phyloP scores from a whole-genome alignment of 2,113 vertebrate species.

The Ancistrus triradiatus region DNA sequence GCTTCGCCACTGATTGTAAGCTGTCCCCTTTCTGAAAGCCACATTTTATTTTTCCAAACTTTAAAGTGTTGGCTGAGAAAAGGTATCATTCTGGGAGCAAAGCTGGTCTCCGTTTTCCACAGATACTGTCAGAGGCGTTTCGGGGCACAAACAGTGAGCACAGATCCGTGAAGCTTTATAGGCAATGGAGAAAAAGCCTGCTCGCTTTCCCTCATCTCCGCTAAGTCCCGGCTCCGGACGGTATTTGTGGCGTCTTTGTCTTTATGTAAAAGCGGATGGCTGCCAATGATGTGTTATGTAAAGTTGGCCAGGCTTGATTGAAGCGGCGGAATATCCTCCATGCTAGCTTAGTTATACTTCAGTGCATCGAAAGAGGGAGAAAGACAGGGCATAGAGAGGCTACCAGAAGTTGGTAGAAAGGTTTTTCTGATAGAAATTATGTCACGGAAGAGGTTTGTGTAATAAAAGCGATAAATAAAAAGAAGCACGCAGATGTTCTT shows the following conservation, averaged over 20 bases:
- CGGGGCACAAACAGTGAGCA: slow-evolving; percentile 68
- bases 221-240: slow-evolving; percentile 66
- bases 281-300: slow-evolving; percentile 78
- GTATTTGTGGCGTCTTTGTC: slow-evolving; percentile 72
- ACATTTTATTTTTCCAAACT: slow-evolving; percentile 50
- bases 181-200: slow-evolving; percentile 61
- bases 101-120: slow-evolving; percentile 59
- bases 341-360: slow-evolving; percentile 80
- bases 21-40: slow-evolving; percentile 11
- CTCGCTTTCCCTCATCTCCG: slow-evolving; percentile 62
- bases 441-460: slow-evolving; percentile 55
- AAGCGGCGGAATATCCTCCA: slow-evolving; percentile 74
- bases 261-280: slow-evolving; percentile 76
- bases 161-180: slow-evolving; percentile 74
- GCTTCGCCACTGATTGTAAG: slow-evolving; percentile 8
- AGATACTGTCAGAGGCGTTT: slow-evolving; percentile 63
- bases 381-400: slow-evolving; percentile 55
- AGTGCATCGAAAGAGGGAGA: slow-evolving; percentile 65
- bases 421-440: slow-evolving; percentile 71
- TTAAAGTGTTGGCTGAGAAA: slow-evolving; percentile 34
- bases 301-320: slow-evolving; percentile 73
- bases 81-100: slow-evolving; percentile 43
- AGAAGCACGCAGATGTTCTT: slow-evolving; percentile 70
- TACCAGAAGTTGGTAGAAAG: slow-evolving; percentile 72
- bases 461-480: slow-evolving; percentile 70